A percentile compares a stretch with the other conserved stretches of the same genome.
phyloP scores from a whole-genome alignment of 2,113 vertebrate genomes.

The Alexandromys fortis region DNA sequence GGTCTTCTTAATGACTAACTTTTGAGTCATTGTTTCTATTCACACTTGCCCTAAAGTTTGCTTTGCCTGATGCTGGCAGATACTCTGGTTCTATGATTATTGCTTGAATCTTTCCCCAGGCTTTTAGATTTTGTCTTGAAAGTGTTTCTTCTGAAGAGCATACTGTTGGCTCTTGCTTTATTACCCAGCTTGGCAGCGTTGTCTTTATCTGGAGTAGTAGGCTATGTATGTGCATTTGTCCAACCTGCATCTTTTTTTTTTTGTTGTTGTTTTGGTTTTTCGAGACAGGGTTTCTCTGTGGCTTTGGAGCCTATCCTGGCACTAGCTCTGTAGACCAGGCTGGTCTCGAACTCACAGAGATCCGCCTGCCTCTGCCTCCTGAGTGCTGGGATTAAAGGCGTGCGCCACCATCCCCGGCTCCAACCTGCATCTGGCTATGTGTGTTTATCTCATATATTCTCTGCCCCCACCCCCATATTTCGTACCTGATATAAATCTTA shows the following conservation, averaged over 20 bases:
- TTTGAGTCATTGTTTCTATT: constrained; percentile 23
- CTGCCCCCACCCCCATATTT: not conserved
- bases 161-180: not conserved
- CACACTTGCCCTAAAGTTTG: not conserved
- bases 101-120: not conserved
- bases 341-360: too few species aligned
- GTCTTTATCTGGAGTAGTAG: not conserved
- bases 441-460: not conserved
- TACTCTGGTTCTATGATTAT: not conserved
- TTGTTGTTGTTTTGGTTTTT: too few species aligned
- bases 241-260: not conserved
- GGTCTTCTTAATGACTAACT: not conserved
- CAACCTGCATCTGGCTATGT: not conserved
- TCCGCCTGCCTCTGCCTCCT: too few species aligned
- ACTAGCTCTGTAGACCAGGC: too few species aligned
- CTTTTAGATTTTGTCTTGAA: constrained; percentile 15
- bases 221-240: not conserved
- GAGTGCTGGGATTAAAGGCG: too few species aligned
- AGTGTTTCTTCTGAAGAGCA: constrained; percentile 7
- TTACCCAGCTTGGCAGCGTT: not conserved
- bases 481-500: not conserved
- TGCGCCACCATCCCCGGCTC: too few species aligned
- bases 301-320: too few species aligned
- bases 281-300: too few species aligned
- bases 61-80: not conserved